These are phyloP conservation scores for Chymomyza fuscimana DNA, from an alignment of 2,888 invertebrate genomes.

Conservation along the genomic window DNA sequence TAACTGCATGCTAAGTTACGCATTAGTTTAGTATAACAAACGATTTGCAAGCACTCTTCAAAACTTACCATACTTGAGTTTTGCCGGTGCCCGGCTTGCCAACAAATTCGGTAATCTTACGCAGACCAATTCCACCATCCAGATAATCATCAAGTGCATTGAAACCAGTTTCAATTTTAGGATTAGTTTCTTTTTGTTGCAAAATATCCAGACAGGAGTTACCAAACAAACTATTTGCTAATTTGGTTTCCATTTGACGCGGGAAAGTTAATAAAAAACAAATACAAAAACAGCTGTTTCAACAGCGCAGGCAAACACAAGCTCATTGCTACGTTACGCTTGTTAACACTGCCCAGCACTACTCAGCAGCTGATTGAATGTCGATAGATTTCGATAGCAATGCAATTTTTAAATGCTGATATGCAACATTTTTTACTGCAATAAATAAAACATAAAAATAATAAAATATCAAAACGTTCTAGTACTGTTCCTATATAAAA, in stretches of 20 bases:
- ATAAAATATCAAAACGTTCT: background rate
- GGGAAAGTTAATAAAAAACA: background rate
- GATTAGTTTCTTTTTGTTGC: background rate
- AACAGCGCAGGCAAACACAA: background rate
- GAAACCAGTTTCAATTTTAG: conserved; percentile 40
- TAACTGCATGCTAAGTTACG: conserved; percentile 39
- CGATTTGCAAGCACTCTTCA: background rate
- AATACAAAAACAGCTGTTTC: background rate
- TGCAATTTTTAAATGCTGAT: background rate
- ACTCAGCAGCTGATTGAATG: background rate
- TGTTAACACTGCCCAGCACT: background rate
- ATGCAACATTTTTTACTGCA: background rate
- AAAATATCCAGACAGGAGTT: background rate
- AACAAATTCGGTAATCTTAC: conserved; percentile 47
- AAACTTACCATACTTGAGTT: conserved; percentile 52
- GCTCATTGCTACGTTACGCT: background rate
- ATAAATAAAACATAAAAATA: background rate
- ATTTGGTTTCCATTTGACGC: background rate
- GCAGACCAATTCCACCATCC: conserved; percentile 45
- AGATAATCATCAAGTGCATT: conserved; percentile 37
- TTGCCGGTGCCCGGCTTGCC: conserved; percentile 55
- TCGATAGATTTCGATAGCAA: background rate
- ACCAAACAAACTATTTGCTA: background rate
- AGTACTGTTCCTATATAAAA: too few species aligned
- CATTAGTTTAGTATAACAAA: background rate